Base-by-base conservation (phyloP, 2,113 vertebrate genomes). In the Myrmecophaga tridactyla region DNA sequence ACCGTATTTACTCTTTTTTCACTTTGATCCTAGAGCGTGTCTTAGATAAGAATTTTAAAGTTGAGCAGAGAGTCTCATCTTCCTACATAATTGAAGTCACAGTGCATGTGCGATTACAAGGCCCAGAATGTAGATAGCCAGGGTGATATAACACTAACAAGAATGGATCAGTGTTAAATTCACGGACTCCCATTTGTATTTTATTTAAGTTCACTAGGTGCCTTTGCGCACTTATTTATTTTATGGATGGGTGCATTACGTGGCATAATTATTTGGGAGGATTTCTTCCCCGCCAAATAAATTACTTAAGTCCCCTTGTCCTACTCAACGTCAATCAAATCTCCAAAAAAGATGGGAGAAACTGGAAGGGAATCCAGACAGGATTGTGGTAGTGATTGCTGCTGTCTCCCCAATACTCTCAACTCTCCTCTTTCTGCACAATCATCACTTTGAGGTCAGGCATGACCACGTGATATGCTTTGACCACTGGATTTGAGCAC, bases 1-100 rank as follows among this genome's bases (percentile, higher is more conserved):
- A 62, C 36, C 58, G 11, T 11, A 53, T 17, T 83, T 43, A 18
- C 14, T 78, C 65, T 85, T 80, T 41, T 34, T 39, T 94, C 27
- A 48, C 12, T 63, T 83, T 89, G 91, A 25, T 46, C 25, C 60
- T 5, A 60, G 17, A 67, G 18, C 21, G 84, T 21, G 34, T 80
- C 58, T 81, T 87, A 53, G 51, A n/a, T 82, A 89, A 84, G 63
- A 89, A 56, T 72, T 88, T 82, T 72, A 65, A 88, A 80, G 34
- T 67, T 7, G 78, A 81, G 11, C 4, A 94, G 51, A 76, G 36
- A 56, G n/a, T 3, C 13, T 5, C 5, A 34, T 76, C 14, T 82
- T 90, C 46, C n/a, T 65, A 60, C 29, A 36, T 75, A 73, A 67
- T 18, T 62, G 29, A 89, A 84, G 87, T 80, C 27, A 27, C 3